Percentiles rank a stretch among this genome's conserved stretches.
Conservation (phyloP, 2,888 invertebrate genomes). For the Xanthorhoe spadicearia region DNA sequence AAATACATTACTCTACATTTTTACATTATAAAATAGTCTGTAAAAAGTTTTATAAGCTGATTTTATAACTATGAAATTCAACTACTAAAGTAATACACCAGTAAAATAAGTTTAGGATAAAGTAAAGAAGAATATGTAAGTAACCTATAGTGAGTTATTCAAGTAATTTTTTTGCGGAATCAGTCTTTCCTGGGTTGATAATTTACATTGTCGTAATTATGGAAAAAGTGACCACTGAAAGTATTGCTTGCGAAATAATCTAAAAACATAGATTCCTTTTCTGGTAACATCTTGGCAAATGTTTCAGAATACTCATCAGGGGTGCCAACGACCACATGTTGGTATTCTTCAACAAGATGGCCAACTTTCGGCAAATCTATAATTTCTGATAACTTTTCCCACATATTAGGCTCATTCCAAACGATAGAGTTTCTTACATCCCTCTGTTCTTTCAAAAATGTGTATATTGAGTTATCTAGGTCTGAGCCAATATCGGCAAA, state of each 20-base stretch:
- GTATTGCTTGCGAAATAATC: slow-evolving; percentile 15
- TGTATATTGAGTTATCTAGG: slow-evolving; percentile 75
- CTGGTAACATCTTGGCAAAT: slow-evolving; percentile 8
- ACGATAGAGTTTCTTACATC: slow-evolving; percentile 64
- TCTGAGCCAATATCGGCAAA: slow-evolving; percentile 69
- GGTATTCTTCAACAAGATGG: slow-evolving; percentile 30
- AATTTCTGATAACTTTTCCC: slow-evolving; percentile 62
- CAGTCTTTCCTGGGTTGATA: slow-evolving; percentile 77
- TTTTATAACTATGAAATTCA: slow-evolving; percentile 50
- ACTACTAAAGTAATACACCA: slow-evolving; percentile 41
- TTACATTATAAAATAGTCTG: slow-evolving; percentile 65
- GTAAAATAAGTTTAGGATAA: slow-evolving; percentile 35
- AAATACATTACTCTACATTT: slow-evolving; percentile 48
- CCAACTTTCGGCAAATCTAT: slow-evolving; percentile 43
- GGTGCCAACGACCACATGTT: slow-evolving; percentile 16
- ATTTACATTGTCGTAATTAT: slow-evolving; percentile 16
- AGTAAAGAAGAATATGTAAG: slow-evolving; percentile 43
- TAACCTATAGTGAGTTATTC: slow-evolving; percentile 50
- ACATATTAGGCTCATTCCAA: slow-evolving; percentile 74
- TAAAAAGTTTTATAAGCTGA: slow-evolving; percentile 62
- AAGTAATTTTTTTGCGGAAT: slow-evolving; percentile 59
- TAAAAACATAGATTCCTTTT: slow-evolving; percentile 19
- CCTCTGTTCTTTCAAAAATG: slow-evolving; percentile 74
- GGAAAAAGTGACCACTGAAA: slow-evolving; percentile 22
- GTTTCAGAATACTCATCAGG: slow-evolving; percentile 4